These are phyloP conservation scores for Pollenia griseotomentosa DNA, from an alignment of 2,888 invertebrate genomes.

Conservation along the genomic window DNA sequence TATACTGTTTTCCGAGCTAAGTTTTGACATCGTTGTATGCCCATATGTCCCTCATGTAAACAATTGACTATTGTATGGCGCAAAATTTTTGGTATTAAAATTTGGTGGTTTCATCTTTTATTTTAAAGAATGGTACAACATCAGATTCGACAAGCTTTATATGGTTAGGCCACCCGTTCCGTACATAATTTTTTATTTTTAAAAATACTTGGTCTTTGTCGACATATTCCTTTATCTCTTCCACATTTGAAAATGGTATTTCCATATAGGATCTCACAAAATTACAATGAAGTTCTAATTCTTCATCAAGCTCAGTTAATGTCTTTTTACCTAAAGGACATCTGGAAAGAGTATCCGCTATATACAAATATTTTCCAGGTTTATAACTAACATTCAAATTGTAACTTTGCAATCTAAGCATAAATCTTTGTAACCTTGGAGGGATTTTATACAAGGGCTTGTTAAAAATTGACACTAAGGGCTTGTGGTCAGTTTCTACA, in stretches of 20 bases:
- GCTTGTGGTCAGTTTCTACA: constrained; percentile 60
- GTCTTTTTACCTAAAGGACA: constrained; percentile 76
- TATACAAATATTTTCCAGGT: constrained; percentile 68
- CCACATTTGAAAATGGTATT: constrained; percentile 31
- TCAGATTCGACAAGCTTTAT: constrained; percentile 52
- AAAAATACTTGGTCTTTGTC: constrained; percentile 23
- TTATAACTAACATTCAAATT: constrained; percentile 67
- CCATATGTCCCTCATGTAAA: constrained; percentile 28
- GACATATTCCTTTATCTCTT: constrained; percentile 15
- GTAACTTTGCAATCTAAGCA: constrained; percentile 64
- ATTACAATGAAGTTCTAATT: constrained; percentile 65
- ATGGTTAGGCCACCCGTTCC: constrained; percentile 67
- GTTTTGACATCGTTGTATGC: constrained; percentile 46
- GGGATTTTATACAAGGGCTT: constrained; percentile 68
- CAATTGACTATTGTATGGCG: constrained; percentile 26
- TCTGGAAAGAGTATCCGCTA: constrained; percentile 84
- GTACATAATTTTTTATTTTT: constrained; percentile 58
- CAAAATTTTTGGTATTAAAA: constrained; percentile 48
- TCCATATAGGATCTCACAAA: constrained; percentile 58
- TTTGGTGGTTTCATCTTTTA: constrained; percentile 35
- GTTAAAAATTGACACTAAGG: constrained; percentile 62
- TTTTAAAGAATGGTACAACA: constrained; percentile 53
- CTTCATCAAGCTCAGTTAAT: constrained; percentile 62
- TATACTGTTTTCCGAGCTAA: constrained; percentile 56
- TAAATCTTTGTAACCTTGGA: constrained; percentile 62